These are phyloP conservation scores for Leptinotarsa rubiginosa DNA, from an alignment of 2,888 invertebrate genomes.

Conservation along the genomic window DNA sequence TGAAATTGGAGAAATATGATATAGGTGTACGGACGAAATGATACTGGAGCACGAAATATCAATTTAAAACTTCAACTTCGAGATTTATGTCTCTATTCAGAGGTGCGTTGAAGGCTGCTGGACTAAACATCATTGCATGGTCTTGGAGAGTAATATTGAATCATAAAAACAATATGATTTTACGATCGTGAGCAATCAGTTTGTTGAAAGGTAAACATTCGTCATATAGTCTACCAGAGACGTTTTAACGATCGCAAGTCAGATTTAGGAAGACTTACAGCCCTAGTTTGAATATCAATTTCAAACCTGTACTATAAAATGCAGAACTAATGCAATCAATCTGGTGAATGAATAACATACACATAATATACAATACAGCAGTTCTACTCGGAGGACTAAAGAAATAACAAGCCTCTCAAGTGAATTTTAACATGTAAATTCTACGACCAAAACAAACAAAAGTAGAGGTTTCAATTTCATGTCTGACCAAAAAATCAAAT, in stretches of 20 bases:
- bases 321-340: background rate
- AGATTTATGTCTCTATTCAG: conserved; percentile 42
- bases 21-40: conserved; percentile 15
- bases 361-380: background rate
- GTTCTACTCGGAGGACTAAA: too few relatives aligned
- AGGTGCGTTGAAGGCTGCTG: conserved; percentile 19
- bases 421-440: too few relatives aligned
- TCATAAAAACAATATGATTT: conserved; percentile 18
- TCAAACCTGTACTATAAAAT: background rate
- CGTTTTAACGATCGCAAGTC: conserved; percentile 1
- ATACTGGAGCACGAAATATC: conserved; percentile 40
- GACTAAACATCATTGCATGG: conserved; percentile 22
- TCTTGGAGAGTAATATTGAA: conserved; percentile 20
- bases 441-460: too few relatives aligned
- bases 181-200: conserved; percentile 15
- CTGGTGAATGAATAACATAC: background rate
- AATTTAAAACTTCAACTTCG: conserved; percentile 33
- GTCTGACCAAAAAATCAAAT: too few relatives aligned
- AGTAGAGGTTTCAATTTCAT: too few relatives aligned
- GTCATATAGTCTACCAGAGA: conserved; percentile 11
- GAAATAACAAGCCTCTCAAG: too few relatives aligned
- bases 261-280: background rate
- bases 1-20: conserved; percentile 33
- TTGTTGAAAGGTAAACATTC: conserved; percentile 16
- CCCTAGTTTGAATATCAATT: background rate